Evolutionary conservation across 2,113 vertebrate genomes (phyloP).

Genomic region (Poeciliopsis retropinna): DNA sequence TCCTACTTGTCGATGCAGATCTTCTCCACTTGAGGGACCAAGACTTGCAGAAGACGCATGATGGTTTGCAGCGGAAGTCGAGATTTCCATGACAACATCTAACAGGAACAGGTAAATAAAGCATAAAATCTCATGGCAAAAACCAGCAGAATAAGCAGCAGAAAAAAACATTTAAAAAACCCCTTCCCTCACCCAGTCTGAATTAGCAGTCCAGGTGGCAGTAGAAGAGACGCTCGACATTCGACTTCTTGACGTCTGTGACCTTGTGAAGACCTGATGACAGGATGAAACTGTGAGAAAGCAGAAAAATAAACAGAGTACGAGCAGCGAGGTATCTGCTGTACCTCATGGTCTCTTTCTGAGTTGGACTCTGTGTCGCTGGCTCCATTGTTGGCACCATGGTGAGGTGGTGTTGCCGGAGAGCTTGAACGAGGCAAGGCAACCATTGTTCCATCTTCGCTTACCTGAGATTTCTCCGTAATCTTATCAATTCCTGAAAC

Average conservation of each 20-base stretch:
- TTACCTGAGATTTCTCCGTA: constrained; percentile 92
- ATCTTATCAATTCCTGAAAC: constrained; percentile 91
- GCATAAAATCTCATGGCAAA: neutral
- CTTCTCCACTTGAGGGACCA: constrained; percentile 99
- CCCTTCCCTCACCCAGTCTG: constrained; percentile 88
- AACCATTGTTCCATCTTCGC: constrained; percentile 89
- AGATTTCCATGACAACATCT: constrained; percentile 93
- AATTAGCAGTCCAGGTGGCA: constrained; percentile 83
- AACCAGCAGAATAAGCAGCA: neutral
- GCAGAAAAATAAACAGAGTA: neutral
- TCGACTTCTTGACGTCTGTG: constrained; percentile 76
- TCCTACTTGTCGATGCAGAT: constrained; percentile 99
- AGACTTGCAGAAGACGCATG: constrained; percentile 94
- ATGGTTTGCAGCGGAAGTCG: constrained; percentile 97
- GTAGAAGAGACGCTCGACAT: constrained; percentile 80
- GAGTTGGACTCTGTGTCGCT: constrained; percentile 79
- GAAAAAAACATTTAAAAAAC: neutral
- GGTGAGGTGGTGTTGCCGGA: constrained; percentile 53
- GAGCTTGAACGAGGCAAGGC: constrained; percentile 73
- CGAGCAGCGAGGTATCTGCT: accelerated
- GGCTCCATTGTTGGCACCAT: constrained; percentile 28
- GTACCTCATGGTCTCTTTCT: constrained; percentile 73
- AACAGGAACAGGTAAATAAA: neutral
- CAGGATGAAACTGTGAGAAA: neutral
- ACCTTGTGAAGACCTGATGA: constrained; percentile 67